Conservation (phyloP, 2,797 vertebrate species). For the Brachyalestes nurse region DNA sequence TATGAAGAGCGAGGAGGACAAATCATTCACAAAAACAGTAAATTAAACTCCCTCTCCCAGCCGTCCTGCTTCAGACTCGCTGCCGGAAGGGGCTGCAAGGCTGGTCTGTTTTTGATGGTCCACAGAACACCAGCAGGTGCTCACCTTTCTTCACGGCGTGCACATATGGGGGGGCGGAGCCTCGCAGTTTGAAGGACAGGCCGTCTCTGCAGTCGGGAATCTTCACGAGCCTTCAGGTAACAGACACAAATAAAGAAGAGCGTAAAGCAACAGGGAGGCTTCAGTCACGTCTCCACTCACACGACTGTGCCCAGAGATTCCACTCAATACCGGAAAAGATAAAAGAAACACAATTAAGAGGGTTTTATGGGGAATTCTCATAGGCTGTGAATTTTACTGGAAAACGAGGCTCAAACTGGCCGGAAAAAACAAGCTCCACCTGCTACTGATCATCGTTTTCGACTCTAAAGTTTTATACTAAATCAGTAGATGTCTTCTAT, state of each 20-base stretch:
- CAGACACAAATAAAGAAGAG: slow-evolving; percentile 24
- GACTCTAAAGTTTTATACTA: too few species aligned
- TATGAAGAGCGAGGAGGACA: neutral
- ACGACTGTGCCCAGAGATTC: too few species aligned
- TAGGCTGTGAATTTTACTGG: too few species aligned
- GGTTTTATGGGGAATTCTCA: neutral
- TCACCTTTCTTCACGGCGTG: slow-evolving; percentile 93
- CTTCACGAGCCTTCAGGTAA: slow-evolving; percentile 86
- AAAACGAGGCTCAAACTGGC: too few species aligned
- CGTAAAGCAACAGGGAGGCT: neutral
- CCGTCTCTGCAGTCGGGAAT: slow-evolving; percentile 88
- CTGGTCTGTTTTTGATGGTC: neutral
- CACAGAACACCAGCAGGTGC: slow-evolving; percentile 44
- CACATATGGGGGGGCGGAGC: slow-evolving; percentile 87
- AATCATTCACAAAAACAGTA: neutral
- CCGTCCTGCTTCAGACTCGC: neutral
- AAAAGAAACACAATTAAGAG: neutral
- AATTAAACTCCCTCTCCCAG: neutral
- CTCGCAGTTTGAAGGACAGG: slow-evolving; percentile 91
- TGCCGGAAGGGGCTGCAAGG: neutral
- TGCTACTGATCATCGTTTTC: too few species aligned
- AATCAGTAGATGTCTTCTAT: too few species aligned
- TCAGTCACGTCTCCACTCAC: neutral
- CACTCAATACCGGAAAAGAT: too few species aligned
- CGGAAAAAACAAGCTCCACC: too few species aligned